Evolutionary conservation across 2,797 vertebrate genomes (phyloP), one percentile per base, ranked within the genome.

Genomic region (Danio albolineatus): DNA sequence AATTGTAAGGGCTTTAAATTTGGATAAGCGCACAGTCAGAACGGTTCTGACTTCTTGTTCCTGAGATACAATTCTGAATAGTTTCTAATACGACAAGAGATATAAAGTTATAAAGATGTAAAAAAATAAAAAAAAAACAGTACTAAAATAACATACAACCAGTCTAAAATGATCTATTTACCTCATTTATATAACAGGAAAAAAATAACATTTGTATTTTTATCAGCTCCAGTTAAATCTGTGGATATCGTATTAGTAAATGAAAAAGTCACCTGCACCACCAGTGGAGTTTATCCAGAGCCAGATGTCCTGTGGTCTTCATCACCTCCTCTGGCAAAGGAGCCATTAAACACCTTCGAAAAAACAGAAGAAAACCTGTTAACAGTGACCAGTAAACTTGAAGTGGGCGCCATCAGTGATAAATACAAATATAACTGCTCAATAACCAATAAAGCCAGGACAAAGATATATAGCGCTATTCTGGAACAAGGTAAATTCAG

Each of bases 231-330:
- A 9, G 65, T 86, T 1, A 12, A 3, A 77, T 10, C 57, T 10
- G 67, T 90, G 0, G 0, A 82, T n/a, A 67, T 91, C 2, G 16
- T 19, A 36, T 56, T 74, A 36, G 77, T 2, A 17, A 43, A 12
- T 61, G 70, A 87, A 10, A 66, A 17, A 16, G 51, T 90, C 36
- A 82, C 4, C 28, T 91, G 89, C 84, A 79, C 36, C 38, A 86
- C 85, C 51, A 77, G 78, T 13, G 79, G 76, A 44, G 76, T 91
- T 85, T 91, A 82, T 79, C 90, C 90, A 8, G 0, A 71, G 60
- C 91, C 91, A 2, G 0, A 39, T 1, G 73, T 91, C 77, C 73
- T 16, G 59, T 92, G 91, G 91, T 80, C 76, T 43, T 80, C 65
- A 69, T 76, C 70, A 65, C 56, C 21, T 0, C 66, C 39, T 17